Evolutionary conservation across 2,888 invertebrate species (phyloP), one percentile per base, ranked within the genome.

Genomic region (Philhelius pedissequus): DNA sequence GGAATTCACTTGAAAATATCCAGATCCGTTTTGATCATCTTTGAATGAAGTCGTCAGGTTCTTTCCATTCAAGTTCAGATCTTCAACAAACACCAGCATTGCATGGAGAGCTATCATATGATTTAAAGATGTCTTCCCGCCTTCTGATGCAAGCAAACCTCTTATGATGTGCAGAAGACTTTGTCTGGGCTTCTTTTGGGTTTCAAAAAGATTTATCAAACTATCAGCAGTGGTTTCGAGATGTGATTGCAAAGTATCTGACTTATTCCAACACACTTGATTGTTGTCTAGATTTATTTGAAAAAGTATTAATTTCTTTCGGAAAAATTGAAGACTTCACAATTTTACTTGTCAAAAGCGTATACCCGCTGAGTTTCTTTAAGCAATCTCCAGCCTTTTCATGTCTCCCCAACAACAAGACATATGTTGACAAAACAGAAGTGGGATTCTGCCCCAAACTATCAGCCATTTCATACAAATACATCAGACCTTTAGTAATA

Each of bases 101-200:
- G 96, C 96, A 87, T 94, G 93, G 69, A 96, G 92, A 4, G 95
- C 96, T 27, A 96, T 92, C 1, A 95, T 25, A 22, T 71, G 68
- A 4, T 30, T 52, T 20, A 56, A 43, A 1, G 45, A 60, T 20
- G 50, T 15, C 4, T 64, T 18, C 1, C 8, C 30, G 9, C 1
- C 8, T n/a, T 20, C 54, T 93, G 18, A 96, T 4, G 43, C 22
- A 94, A 94, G 93, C 66, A 97, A 92, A 96, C 96, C 96, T 54
- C 94, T 93, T 0, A 95, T 92, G 0, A 95, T 94, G 7, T 94
- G 93, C 35, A 90, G 52, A 3, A 89, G 77, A 0, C 87, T 83
- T 11, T 90, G 80, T 1, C 87, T 78, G 2, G 77, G 93, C 2
- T 86, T 87, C 0, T 83, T 82, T 22, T 88, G 87, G 25, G 82